Percentiles rank a stretch among this genome's conserved stretches.
phyloP scores from a whole-genome alignment of 2,113 vertebrate species.

The Dipodomys merriami region DNA sequence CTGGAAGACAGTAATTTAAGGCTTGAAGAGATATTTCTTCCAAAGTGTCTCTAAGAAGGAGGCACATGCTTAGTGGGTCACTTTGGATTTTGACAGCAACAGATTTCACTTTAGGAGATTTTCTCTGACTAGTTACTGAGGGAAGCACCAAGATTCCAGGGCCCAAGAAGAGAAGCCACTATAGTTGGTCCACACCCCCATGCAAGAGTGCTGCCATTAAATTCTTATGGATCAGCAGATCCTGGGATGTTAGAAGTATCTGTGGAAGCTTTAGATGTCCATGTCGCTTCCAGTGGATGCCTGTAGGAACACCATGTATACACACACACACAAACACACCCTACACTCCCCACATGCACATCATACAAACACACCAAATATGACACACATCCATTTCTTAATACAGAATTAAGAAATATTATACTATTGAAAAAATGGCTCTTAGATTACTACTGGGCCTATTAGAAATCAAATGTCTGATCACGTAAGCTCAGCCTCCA shows the following conservation, averaged over 20 bases:
- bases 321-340: background rate
- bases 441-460: background rate
- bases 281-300: background rate
- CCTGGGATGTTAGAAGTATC: background rate
- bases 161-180: background rate
- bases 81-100: background rate
- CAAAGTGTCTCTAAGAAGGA: background rate
- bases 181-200: background rate
- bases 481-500: background rate
- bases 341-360: too few species aligned
- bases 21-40: background rate
- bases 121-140: background rate
- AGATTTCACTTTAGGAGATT: background rate
- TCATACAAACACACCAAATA: background rate
- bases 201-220: background rate
- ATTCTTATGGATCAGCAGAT: background rate
- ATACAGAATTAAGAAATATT: conserved; percentile 14
- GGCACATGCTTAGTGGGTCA: background rate
- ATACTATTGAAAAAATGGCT: background rate
- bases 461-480: background rate
- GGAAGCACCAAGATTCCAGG: background rate
- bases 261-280: background rate
- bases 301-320: background rate
- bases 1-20: background rate
- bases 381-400: background rate